Percentiles rank a stretch among this genome's conserved stretches.
Evolutionary conservation across 2,888 invertebrate species (phyloP).

Genomic region (Aradus depressus): DNA sequence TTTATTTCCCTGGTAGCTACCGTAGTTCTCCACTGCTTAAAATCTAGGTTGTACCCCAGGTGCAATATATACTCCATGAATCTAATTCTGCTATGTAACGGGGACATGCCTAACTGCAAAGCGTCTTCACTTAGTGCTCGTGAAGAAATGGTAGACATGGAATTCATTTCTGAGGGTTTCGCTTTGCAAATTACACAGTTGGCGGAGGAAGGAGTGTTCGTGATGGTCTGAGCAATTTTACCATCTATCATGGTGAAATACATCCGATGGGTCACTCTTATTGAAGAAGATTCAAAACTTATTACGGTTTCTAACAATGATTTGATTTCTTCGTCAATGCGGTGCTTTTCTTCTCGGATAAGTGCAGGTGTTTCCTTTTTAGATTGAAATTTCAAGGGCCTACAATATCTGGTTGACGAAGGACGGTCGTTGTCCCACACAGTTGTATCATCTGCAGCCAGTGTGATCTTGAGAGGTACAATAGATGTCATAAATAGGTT

Average conservation of each 20-base stretch:
- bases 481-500: conserved; percentile 22
- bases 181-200: conserved; percentile 15
- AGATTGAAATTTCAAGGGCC: conserved; percentile 33
- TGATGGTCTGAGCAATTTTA: conserved; percentile 18
- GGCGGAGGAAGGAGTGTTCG: conserved; percentile 16
- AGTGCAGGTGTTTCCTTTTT: conserved; percentile 30
- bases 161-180: conserved; percentile 11
- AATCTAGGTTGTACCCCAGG: conserved; percentile 1
- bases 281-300: not conserved
- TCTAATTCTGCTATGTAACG: conserved; percentile 4
- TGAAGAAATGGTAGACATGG: not conserved
- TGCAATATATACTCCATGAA: conserved; percentile 12
- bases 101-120: not conserved
- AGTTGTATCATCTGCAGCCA: conserved; percentile 23
- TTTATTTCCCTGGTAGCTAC: conserved; percentile 1
- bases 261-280: conserved; percentile 1
- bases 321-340: conserved; percentile 13
- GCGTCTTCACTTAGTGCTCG: not conserved
- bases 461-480: conserved; percentile 32
- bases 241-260: conserved; percentile 23
- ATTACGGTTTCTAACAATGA: not conserved
- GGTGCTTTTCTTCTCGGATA: conserved; percentile 12
- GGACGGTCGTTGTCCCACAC: conserved; percentile 33
- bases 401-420: conserved; percentile 32
- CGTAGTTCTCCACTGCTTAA: conserved; percentile 7